Base-by-base conservation (phyloP, 1,140 invertebrate species). In the Drosophila bocqueti region DNA sequence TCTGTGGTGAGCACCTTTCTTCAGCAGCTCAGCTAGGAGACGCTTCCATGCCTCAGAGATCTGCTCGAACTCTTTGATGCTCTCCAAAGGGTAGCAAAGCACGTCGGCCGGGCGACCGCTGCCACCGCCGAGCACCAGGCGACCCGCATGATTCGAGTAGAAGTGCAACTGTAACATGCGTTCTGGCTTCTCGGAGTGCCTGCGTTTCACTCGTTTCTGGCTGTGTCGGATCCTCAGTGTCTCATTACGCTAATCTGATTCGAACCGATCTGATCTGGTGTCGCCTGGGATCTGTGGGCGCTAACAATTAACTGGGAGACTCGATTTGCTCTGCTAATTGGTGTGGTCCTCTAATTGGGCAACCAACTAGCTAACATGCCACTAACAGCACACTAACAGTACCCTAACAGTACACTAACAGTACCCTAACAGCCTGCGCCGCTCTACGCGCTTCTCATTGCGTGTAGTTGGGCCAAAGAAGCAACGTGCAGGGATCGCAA, bases 11-110 rank as follows among this genome's bases (percentile, higher is more conserved):
- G 62, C 71, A 96, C 96, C 96, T 97, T 95, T 94, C 81, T 95
- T 94, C 21, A 97, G 94, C 77, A 95, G 93, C 91, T 96, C 95
- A 64, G 95, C 95, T 67, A 97, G 94, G 93, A 95, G 95, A 81
- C 95, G 94, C 92, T 96, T 96, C 94, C 96, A 96, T 31, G 94
- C 94, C 55, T 95, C 95, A 76, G 96, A 95, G 82, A 96, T 95
- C 45, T 95, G 94, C 77, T 97, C 96, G 93, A 97, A 97, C 92
- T 97, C 97, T 93, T 97, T 97, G 93, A 97, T 97, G 83, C 97
- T 95, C 92, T 97, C 96, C 83, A 96, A 94, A 31, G 95, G 95
- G 93, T 97, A 96, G 79, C 95, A 95, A 57, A 91, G 79, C 16
- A 86, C 73, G 65, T 86, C 86, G 67, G 73, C 72, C 40, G 75